Evolutionary conservation across 2,888 invertebrate species (phyloP), one percentile per base, ranked within the genome.

Genomic region (Cerastoderma edule): DNA sequence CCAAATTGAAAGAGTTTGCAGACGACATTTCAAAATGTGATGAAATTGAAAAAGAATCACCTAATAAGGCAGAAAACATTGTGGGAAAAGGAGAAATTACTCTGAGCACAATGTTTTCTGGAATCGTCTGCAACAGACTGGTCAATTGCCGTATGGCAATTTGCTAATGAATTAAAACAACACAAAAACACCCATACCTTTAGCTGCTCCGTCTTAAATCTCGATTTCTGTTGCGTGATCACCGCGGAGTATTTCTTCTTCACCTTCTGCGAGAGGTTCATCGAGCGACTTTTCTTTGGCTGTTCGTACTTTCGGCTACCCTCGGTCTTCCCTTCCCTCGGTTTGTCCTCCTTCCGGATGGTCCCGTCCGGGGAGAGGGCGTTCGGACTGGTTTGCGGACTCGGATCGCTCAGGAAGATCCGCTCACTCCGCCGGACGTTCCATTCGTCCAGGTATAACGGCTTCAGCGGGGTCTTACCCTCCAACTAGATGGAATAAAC

Each of bases 341-440:
- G 69, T 72, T 57, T 71, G 27, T 57, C 64, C 16, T 67, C 44
- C 35, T 44, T 16, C 44, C 57, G 56, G n/a, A 24, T 22, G 22
- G 65, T 68, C 2, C 22, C 32, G 19, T 65, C 67, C 27, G 72
- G 67, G 2, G 75, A 72, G 13, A 72, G 39, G 46, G 72, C 83
- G 71, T 85, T 86, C 30, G 88, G 87, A 65, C 87, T 85, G 46
- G 88, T 87, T 71, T 87, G 88, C 30, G 89, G 88, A 72, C 89
- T 90, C 33, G 89, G 85, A 63, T 93, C 93, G 81, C 89, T 92
- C 16, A 93, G 87, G 80, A 93, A 93, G 48, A 93, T 93, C 19
- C 93, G 78, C 74, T 93, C 93, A 84, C 93, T 93, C 27, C 93
- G 86, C 13, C 93, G 85, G n/a, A 88, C 75, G 46, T 86, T 86